Evolutionary conservation across 1,140 invertebrate genomes (phyloP).

Genomic region (Ceratina australensis): DNA sequence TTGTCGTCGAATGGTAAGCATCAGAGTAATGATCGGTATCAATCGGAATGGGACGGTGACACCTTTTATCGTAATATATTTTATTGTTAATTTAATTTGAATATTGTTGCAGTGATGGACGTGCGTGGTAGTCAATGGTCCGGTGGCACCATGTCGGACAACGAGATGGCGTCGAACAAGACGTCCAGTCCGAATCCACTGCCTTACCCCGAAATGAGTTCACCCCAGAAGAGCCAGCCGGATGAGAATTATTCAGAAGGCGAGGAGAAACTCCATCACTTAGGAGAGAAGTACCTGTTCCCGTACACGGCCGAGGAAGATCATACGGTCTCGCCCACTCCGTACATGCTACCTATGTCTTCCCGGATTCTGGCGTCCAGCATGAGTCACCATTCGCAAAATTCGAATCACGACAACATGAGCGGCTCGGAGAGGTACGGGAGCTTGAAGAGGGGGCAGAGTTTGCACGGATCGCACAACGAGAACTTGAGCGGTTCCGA

Average conservation of each 20-base stretch:
- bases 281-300: conserved; percentile 88
- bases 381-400: conserved; percentile 80
- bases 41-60: not conserved
- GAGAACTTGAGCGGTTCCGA: conserved; percentile 74
- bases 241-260: conserved; percentile 85
- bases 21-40: not conserved
- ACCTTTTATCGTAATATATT: too few species aligned
- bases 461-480: conserved; percentile 74
- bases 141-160: conserved; percentile 87
- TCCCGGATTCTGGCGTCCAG: conserved; percentile 75
- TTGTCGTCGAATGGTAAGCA: conserved; percentile 78
- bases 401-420: conserved; percentile 76
- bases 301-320: conserved; percentile 85
- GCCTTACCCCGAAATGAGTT: conserved; percentile 85
- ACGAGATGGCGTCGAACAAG: conserved; percentile 84
- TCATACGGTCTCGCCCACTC: conserved; percentile 78
- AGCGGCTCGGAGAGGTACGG: conserved; percentile 76
- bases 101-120: conserved; percentile 70
- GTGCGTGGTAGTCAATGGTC: conserved; percentile 87
- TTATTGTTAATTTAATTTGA: not conserved
- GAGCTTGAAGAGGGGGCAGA: conserved; percentile 74
- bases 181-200: conserved; percentile 86
- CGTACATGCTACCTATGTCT: conserved; percentile 78
- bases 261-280: conserved; percentile 84
- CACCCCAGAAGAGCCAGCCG: conserved; percentile 81